phyloP scores from a whole-genome alignment of 2,113 vertebrate genomes.

The Scartelaos histophorus region DNA sequence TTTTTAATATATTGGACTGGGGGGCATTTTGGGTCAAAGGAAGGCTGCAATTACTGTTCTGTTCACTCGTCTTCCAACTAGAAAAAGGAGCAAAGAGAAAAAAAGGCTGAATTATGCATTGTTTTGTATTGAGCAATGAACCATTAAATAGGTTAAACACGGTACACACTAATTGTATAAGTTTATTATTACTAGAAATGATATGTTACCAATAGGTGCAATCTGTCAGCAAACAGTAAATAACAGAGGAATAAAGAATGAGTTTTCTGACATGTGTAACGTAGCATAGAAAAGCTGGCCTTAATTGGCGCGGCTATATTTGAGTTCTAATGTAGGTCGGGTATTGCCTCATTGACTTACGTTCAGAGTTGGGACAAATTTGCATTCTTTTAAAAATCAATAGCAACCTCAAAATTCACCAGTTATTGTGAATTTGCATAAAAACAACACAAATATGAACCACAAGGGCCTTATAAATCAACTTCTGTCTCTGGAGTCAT shows the following conservation, averaged over 20 bases:
- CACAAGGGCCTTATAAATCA: neutral
- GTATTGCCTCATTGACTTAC: conserved; percentile 59
- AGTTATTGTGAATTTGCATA: conserved; percentile 16
- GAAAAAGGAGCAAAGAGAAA: conserved; percentile 11
- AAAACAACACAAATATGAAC: conserved; percentile 10
- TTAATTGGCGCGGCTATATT: conserved; percentile 70
- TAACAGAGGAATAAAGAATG: conserved; percentile 28
- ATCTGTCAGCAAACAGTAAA: conserved; percentile 27
- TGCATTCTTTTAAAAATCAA: conserved; percentile 58
- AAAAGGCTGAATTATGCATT: neutral
- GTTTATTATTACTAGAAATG: conserved; percentile 5
- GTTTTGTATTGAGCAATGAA: neutral
- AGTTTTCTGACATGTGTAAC: conserved; percentile 37
- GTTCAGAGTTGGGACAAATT: conserved; percentile 43
- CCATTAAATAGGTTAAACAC: neutral
- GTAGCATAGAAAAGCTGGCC: conserved; percentile 56
- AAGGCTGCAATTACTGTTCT: conserved; percentile 65
- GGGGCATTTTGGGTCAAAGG: conserved; percentile 57
- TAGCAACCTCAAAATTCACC: conserved; percentile 12
- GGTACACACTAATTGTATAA: neutral
- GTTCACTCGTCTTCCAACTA: conserved; percentile 43
- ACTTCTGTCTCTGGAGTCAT: conserved; percentile 21
- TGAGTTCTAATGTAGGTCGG: conserved; percentile 63
- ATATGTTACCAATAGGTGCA: neutral
- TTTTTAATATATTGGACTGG: conserved; percentile 29